phyloP scores from a whole-genome alignment of 2,797 vertebrate genomes.

The Eutrigla gurnardus region DNA sequence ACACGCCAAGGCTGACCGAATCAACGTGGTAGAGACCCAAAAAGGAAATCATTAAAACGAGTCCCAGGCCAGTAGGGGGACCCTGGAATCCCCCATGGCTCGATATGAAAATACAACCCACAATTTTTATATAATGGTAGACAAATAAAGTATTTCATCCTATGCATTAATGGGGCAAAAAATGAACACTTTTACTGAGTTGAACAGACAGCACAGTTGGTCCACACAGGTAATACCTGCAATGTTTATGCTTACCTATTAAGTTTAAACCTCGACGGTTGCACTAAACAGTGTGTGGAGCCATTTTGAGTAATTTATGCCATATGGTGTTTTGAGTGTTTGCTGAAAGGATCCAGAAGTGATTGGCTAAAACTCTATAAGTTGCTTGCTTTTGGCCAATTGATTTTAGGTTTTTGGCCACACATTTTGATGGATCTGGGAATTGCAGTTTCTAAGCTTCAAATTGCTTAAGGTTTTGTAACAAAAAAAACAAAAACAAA shows the following conservation, averaged over 20 bases:
- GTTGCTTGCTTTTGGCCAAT: conserved; percentile 35
- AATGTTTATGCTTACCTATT: not conserved
- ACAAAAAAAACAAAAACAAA: not conserved
- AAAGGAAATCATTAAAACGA: conserved; percentile 85
- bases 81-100: conserved; percentile 1
- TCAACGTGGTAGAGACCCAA: conserved; percentile 74
- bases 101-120: not conserved
- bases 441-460: conserved; percentile 33
- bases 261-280: not conserved
- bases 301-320: conserved; percentile 14
- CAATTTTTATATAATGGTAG: not conserved
- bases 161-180: not conserved
- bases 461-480: conserved; percentile 8
- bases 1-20: conserved; percentile 66
- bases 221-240: not conserved
- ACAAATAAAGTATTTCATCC: not conserved
- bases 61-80: conserved; percentile 25
- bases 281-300: not conserved
- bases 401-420: conserved; percentile 41
- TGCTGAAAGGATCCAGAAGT: conserved; percentile 19
- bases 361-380: conserved; percentile 33
- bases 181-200: not conserved
- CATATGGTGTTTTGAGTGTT: conserved; percentile 26
- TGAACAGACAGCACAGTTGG: not conserved
- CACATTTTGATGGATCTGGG: conserved; percentile 37